Evolutionary conservation across 2,888 invertebrate genomes (phyloP).

Genomic region (Catocala sponsa): DNA sequence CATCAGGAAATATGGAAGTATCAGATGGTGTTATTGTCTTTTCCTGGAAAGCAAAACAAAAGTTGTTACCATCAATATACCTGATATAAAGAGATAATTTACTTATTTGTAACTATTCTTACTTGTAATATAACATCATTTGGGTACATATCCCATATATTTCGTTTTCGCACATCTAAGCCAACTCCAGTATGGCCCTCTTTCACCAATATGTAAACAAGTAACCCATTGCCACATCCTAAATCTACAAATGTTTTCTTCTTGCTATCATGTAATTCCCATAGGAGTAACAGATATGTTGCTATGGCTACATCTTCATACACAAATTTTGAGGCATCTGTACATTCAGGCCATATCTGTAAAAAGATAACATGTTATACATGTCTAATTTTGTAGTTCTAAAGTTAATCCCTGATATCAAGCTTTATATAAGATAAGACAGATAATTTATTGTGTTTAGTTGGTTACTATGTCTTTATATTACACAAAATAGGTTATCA

Average conservation of each 20-base stretch:
- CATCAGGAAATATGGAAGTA: constrained; percentile 90
- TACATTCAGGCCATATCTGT: constrained; percentile 96
- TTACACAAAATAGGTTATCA: no score
- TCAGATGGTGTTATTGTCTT: constrained; percentile 91
- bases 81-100: no score
- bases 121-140: constrained; percentile 90
- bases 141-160: constrained; percentile 95
- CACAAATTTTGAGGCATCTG: constrained; percentile 98
- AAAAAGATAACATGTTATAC: constrained; percentile 43
- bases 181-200: constrained; percentile 96
- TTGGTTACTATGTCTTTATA: not conserved
- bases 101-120: constrained; percentile 28
- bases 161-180: constrained; percentile 94
- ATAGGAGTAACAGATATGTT: constrained; percentile 93
- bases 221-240: constrained; percentile 98
- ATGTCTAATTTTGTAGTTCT: no score
- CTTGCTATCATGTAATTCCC: constrained; percentile 89
- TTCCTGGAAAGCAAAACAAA: constrained; percentile 81
- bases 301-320: constrained; percentile 99
- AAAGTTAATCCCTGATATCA: constrained; percentile 1
- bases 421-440: not conserved
- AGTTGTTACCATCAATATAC: not conserved
- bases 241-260: constrained; percentile 94
- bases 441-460: not conserved
- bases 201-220: constrained; percentile 94